phyloP scores from a whole-genome alignment of 2,888 invertebrate species.

The Nomada hirtipes region DNA sequence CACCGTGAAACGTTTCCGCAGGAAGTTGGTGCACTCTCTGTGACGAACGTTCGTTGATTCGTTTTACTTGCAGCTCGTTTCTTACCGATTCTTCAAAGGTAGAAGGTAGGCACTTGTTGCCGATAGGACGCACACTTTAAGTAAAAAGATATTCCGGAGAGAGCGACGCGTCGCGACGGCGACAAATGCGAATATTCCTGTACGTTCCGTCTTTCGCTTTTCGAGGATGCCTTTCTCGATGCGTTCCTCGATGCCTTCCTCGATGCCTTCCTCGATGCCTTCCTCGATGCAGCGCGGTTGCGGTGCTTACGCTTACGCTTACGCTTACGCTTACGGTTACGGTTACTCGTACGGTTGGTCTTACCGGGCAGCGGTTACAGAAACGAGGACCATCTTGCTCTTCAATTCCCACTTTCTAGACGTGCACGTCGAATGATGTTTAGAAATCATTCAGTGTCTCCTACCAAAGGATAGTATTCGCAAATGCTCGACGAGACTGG shows the following conservation, averaged over 20 bases:
- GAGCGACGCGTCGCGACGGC: too few relatives aligned
- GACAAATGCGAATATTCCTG: too few relatives aligned
- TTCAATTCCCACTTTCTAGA: too few relatives aligned
- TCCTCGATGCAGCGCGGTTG: neutral
- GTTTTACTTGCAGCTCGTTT: conserved; percentile 2
- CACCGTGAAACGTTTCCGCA: conserved; percentile 67
- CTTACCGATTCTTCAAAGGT: neutral
- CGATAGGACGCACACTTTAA: neutral
- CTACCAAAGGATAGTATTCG: too few relatives aligned
- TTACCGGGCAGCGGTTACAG: conserved; percentile 4
- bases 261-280: neutral
- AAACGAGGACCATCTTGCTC: conserved; percentile 5
- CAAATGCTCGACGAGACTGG: too few relatives aligned
- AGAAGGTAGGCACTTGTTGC: neutral
- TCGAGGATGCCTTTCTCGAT: too few relatives aligned
- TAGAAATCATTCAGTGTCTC: too few relatives aligned
- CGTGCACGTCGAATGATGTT: too few relatives aligned
- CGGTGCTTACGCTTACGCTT: conserved; percentile 6
- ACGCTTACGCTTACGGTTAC: conserved; percentile 13
- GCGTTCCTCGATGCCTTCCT: neutral
- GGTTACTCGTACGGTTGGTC: conserved; percentile 15
- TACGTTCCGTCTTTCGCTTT: too few relatives aligned
- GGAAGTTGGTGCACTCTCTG: conserved; percentile 77
- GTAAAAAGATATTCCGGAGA: too few relatives aligned
- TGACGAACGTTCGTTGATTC: conserved; percentile 63